Conservation (phyloP, 2,888 invertebrate species). For the Apotomis betuletana region DNA sequence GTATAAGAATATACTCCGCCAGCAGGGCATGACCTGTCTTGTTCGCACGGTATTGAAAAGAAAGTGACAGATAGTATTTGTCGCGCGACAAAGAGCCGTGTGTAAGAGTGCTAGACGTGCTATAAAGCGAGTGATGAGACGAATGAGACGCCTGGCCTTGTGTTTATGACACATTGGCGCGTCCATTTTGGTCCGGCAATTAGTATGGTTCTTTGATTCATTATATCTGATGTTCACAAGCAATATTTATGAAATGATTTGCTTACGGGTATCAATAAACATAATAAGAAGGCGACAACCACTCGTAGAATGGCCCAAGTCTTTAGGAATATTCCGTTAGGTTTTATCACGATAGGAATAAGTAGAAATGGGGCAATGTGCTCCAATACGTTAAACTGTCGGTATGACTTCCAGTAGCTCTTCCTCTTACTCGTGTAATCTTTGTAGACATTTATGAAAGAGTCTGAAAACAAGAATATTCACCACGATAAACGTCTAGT, state of each 20-base stretch:
- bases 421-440: conserved; percentile 63
- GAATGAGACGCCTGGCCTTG: too few relatives aligned
- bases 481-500: too few relatives aligned
- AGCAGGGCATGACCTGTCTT: too few relatives aligned
- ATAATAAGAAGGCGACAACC: conserved; percentile 62
- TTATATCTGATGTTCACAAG: not conserved
- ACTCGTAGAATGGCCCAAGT: conserved; percentile 68
- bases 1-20: too few relatives aligned
- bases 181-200: too few relatives aligned
- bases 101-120: too few relatives aligned
- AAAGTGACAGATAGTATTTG: too few relatives aligned
- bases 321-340: conserved; percentile 72
- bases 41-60: too few relatives aligned
- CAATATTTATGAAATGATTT: too few relatives aligned
- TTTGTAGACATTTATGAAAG: conserved; percentile 67
- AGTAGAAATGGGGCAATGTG: conserved; percentile 66
- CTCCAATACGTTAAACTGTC: conserved; percentile 63
- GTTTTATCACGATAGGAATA: conserved; percentile 69
- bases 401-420: conserved; percentile 67
- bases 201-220: not conserved
- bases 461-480: conserved; percentile 59
- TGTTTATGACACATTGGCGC: too few relatives aligned
- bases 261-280: conserved; percentile 71
- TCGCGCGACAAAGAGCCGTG: too few relatives aligned
- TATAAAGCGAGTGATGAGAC: too few relatives aligned